These are phyloP conservation scores for Hesperophylax magnus DNA, from an alignment of 1,140 invertebrate species.

Conservation along the genomic window DNA sequence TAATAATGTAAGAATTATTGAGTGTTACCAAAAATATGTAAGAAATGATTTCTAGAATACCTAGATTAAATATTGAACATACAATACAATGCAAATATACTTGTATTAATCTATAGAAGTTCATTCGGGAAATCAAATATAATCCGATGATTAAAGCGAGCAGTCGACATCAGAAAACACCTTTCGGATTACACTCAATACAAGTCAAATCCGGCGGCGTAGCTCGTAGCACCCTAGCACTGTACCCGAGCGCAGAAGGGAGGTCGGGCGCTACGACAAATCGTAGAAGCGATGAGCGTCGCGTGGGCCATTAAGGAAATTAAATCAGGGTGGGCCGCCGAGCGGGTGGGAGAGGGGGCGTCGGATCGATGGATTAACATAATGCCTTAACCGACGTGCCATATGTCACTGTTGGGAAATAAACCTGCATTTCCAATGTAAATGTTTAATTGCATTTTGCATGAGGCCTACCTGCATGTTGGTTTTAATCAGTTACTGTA, in stretches of 20 bases:
- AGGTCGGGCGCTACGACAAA: constrained; percentile 9
- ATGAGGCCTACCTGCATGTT: constrained; percentile 23
- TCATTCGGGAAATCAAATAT: not conserved
- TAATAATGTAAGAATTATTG: too few relatives aligned
- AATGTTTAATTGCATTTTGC: constrained; percentile 31
- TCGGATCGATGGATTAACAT: constrained; percentile 29
- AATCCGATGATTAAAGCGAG: constrained; percentile 15
- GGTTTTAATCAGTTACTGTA: constrained; percentile 15
- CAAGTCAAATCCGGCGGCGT: not conserved
- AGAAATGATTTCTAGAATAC: too few relatives aligned
- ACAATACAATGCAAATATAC: too few relatives aligned
- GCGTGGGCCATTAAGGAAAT: constrained; percentile 49
- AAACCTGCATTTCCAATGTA: constrained; percentile 29
- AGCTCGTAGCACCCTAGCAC: not conserved
- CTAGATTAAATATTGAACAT: too few relatives aligned
- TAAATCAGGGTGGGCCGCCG: constrained; percentile 26
- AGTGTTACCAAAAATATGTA: too few relatives aligned
- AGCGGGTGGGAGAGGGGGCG: not conserved
- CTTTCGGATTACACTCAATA: not conserved
- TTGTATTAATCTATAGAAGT: too few relatives aligned
- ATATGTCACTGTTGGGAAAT: constrained; percentile 39
- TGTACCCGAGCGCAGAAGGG: too few relatives aligned
- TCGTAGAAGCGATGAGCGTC: constrained; percentile 39
- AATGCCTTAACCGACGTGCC: constrained; percentile 31
- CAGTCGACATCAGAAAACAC: constrained; percentile 1